These are phyloP conservation scores for Acanthosoma haemorrhoidale DNA, from an alignment of 2,888 invertebrate genomes.

Conservation along the genomic window DNA sequence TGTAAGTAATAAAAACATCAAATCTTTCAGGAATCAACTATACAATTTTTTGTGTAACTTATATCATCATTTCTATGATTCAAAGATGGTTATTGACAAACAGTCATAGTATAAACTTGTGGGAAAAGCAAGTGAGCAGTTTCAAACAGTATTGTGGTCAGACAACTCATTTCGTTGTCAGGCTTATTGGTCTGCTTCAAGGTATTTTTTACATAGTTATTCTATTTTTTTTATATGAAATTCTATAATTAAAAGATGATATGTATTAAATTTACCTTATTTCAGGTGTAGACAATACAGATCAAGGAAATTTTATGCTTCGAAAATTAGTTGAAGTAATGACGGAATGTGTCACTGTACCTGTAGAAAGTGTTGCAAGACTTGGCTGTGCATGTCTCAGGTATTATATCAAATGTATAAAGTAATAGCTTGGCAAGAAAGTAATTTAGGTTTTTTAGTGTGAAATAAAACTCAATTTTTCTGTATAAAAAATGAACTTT, in stretches of 20 bases:
- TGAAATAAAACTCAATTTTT: background rate
- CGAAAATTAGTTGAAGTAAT: slow-evolving; percentile 79
- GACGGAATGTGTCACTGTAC: slow-evolving; percentile 85
- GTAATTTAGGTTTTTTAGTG: background rate
- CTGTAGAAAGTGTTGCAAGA: slow-evolving; percentile 82
- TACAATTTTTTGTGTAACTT: slow-evolving; percentile 87
- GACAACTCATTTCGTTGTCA: slow-evolving; percentile 84
- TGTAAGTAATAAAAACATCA: background rate
- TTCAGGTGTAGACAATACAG: slow-evolving; percentile 38
- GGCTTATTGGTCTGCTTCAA: slow-evolving; percentile 71
- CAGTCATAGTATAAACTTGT: slow-evolving; percentile 56
- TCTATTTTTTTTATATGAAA: background rate
- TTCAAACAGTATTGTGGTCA: slow-evolving; percentile 93
- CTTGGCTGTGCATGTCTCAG: slow-evolving; percentile 86
- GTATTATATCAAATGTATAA: slow-evolving; percentile 43
- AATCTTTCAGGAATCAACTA: slow-evolving; percentile 68
- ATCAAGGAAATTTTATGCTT: slow-evolving; percentile 63
- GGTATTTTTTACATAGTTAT: slow-evolving; percentile 46
- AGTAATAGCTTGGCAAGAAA: too few relatives aligned
- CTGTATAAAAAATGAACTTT: too few relatives aligned
- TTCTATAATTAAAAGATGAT: background rate
- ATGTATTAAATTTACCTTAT: background rate
- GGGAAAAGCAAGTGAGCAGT: slow-evolving; percentile 75
- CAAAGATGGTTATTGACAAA: slow-evolving; percentile 82
- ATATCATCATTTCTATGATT: slow-evolving; percentile 82